Conservation (phyloP, 2,888 invertebrate species). For the Siphlonurus alternatus region DNA sequence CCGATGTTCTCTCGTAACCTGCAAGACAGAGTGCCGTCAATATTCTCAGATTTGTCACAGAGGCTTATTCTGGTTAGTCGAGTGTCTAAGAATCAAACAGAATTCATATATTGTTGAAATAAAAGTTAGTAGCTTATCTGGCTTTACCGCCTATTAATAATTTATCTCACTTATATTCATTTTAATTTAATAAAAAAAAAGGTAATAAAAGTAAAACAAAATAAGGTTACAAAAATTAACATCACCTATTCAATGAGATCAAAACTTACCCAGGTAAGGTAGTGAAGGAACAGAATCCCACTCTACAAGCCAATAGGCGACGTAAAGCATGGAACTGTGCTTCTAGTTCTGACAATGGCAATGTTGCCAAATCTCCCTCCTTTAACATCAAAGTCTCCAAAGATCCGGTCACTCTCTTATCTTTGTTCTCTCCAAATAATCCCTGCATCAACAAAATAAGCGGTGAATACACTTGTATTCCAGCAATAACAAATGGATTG, state of each 20-base stretch:
- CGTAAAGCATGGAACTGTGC: slow-evolving; percentile 90
- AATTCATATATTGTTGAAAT: too few relatives aligned
- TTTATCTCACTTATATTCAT: too few relatives aligned
- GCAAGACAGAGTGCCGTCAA: too few relatives aligned
- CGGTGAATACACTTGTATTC: background rate
- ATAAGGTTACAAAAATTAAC: too few relatives aligned
- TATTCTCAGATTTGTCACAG: too few relatives aligned
- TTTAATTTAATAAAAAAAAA: too few relatives aligned
- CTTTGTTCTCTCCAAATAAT: slow-evolving; percentile 94
- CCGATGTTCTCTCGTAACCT: slow-evolving; percentile 94
- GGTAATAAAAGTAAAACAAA: too few relatives aligned
- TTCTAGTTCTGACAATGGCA: slow-evolving; percentile 51
- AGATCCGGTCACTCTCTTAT: slow-evolving; percentile 87
- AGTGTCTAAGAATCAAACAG: too few relatives aligned
- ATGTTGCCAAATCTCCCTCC: slow-evolving; percentile 45
- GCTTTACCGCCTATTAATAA: too few relatives aligned
- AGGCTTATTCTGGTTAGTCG: too few relatives aligned
- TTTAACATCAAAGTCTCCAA: slow-evolving; percentile 65
- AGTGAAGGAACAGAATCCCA: slow-evolving; percentile 93
- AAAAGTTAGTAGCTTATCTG: too few relatives aligned
- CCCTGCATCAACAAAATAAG: slow-evolving; percentile 53
- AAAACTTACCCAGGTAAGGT: slow-evolving; percentile 59
- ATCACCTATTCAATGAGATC: too few relatives aligned
- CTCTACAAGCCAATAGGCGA: slow-evolving; percentile 89
- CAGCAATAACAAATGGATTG: background rate